These are phyloP conservation scores for Keiferia lycopersicella DNA, from an alignment of 2,888 invertebrate species.

Conservation along the genomic window DNA sequence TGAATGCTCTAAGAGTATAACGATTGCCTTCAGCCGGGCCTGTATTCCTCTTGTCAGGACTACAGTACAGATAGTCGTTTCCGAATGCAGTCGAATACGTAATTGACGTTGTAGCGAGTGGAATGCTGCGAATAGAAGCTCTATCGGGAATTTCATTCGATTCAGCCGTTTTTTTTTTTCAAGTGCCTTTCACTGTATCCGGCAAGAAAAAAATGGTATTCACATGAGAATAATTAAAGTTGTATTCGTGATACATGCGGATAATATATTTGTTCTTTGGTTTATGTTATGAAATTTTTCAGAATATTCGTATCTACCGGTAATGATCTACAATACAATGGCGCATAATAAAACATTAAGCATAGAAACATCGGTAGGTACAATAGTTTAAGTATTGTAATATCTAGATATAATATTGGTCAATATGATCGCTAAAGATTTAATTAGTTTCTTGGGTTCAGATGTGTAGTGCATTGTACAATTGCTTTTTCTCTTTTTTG, in stretches of 20 bases:
- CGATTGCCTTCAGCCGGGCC: conserved; percentile 19
- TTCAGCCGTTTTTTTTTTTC: conserved; percentile 16
- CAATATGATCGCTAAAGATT: too few relatives aligned
- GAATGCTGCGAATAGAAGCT: conserved; percentile 22
- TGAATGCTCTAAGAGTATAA: neutral
- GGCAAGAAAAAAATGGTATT: neutral
- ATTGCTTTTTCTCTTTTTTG: neutral
- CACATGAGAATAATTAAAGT: neutral
- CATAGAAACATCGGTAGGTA: too few relatives aligned
- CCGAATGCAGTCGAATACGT: conserved; percentile 25
- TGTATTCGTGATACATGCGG: neutral
- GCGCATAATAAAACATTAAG: too few relatives aligned
- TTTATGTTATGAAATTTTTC: neutral
- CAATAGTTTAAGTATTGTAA: too few relatives aligned
- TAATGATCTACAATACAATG: too few relatives aligned
- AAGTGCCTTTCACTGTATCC: conserved; percentile 2
- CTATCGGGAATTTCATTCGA: conserved; percentile 17
- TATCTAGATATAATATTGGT: too few relatives aligned
- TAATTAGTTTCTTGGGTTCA: too few relatives aligned
- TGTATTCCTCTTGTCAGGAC: conserved; percentile 20
- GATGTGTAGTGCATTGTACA: too few relatives aligned
- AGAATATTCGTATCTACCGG: too few relatives aligned
- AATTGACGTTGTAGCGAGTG: conserved; percentile 27
- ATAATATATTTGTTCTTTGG: neutral
- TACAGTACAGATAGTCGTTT: conserved; percentile 22